Percentiles rank a stretch among this genome's conserved stretches.
Evolutionary conservation across 2,797 vertebrate species (phyloP).

Genomic region (Menidia menidia): DNA sequence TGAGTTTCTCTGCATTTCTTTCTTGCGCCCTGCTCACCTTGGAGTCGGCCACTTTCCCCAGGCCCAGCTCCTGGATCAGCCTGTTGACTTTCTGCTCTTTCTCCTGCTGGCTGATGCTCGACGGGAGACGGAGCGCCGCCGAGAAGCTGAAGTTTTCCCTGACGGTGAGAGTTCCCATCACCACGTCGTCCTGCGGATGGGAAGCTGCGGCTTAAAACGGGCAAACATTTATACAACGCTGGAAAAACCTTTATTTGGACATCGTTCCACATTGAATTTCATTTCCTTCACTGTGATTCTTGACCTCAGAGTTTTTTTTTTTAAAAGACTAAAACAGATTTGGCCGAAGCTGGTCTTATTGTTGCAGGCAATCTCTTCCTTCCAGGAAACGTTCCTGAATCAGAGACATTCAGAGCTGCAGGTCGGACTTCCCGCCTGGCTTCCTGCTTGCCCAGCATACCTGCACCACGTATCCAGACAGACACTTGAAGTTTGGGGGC

Average conservation of each 20-base stretch:
- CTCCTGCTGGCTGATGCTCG: constrained; percentile 78
- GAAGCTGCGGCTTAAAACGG: background rate
- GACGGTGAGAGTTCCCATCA: constrained; percentile 95
- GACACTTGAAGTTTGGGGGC: constrained; percentile 88
- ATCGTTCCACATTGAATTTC: background rate
- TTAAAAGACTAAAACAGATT: constrained; percentile 1
- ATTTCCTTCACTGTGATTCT: background rate
- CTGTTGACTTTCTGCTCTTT: constrained; percentile 85
- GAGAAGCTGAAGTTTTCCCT: constrained; percentile 94
- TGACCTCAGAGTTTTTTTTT: constrained; percentile 1
- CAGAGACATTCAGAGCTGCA: background rate
- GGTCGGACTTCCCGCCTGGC: constrained; percentile 3
- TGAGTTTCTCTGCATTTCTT: too few relatives aligned
- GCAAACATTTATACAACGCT: background rate
- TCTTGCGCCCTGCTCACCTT: constrained; percentile 79
- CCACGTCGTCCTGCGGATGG: constrained; percentile 89
- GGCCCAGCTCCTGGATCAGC: constrained; percentile 90
- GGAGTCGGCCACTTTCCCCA: constrained; percentile 91
- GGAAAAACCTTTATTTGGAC: background rate
- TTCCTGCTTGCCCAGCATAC: constrained; percentile 60
- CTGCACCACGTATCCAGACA: constrained; percentile 90
- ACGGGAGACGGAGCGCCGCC: constrained; percentile 89
- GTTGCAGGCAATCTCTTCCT: constrained; percentile 32
- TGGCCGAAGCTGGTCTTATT: constrained; percentile 8
- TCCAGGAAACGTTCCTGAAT: constrained; percentile 33